Evolutionary conservation across 2,797 vertebrate species (phyloP).

Genomic region (Pipistrellus nathusii): DNA sequence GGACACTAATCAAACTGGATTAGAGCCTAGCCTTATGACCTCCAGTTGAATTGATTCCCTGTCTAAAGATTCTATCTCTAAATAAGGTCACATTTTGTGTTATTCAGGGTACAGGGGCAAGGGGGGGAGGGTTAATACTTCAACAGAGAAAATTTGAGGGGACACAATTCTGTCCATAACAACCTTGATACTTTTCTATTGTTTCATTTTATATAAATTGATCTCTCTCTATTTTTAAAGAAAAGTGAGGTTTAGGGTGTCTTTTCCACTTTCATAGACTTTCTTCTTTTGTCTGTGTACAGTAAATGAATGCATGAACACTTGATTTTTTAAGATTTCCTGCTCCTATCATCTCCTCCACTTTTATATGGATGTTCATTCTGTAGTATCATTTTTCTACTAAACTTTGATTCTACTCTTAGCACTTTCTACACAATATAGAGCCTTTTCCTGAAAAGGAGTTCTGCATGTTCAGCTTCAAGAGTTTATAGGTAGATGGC

Average conservation of each 20-base stretch:
- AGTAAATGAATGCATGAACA: neutral
- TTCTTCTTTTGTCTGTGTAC: neutral
- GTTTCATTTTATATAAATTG: neutral
- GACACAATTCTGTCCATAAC: neutral
- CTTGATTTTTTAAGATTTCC: neutral
- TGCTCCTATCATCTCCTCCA: neutral
- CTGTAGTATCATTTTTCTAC: neutral
- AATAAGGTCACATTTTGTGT: neutral
- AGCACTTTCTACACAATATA: neutral
- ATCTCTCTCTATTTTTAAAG: neutral
- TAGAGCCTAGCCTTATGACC: neutral
- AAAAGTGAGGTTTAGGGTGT: neutral
- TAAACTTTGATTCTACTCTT: neutral
- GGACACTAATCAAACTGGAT: neutral
- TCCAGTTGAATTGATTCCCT: neutral
- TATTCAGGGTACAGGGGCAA: too few species aligned
- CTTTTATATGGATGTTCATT: neutral
- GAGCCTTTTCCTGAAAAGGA: neutral
- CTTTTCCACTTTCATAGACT: neutral
- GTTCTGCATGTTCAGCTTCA: neutral
- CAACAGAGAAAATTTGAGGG: neutral
- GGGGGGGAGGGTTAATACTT: neutral
- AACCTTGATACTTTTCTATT: neutral
- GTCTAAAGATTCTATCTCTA: neutral
- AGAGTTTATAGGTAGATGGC: neutral